Evolutionary conservation across 2,797 vertebrate species (phyloP).

Genomic region (Diceros bicornis): DNA sequence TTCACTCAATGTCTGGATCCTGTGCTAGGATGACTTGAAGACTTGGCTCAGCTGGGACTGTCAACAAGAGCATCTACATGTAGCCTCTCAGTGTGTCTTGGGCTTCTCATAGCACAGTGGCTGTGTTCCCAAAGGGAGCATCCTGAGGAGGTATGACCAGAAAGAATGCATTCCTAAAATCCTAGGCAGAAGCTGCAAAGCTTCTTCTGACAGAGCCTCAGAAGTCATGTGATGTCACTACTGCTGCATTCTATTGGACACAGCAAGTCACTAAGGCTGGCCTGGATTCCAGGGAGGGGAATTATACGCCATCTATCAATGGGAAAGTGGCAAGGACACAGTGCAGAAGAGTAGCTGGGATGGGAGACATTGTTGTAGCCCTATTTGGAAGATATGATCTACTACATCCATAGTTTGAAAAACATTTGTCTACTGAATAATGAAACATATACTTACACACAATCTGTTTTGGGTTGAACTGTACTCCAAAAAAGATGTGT

Average conservation of each 20-base stretch:
- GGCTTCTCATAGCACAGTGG: background rate
- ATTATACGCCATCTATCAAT: background rate
- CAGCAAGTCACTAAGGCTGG: background rate
- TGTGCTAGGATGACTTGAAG: background rate
- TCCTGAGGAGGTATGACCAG: background rate
- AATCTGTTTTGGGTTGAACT: background rate
- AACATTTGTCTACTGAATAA: background rate
- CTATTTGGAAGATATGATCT: background rate
- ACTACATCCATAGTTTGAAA: background rate
- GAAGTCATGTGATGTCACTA: background rate
- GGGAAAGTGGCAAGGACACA: background rate
- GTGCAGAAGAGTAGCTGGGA: background rate
- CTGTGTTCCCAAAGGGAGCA: background rate
- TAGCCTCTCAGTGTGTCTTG: background rate
- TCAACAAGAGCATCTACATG: background rate
- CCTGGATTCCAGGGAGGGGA: background rate
- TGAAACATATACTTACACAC: background rate
- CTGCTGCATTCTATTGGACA: background rate
- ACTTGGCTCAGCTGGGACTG: background rate
- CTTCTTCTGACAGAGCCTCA: background rate
- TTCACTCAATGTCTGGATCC: background rate
- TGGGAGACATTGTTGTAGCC: background rate
- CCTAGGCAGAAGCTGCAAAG: background rate
- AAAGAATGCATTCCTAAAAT: background rate
- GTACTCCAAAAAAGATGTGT: background rate